phyloP scores from a whole-genome alignment of 1,140 invertebrate genomes.

The Argopecten irradians region DNA sequence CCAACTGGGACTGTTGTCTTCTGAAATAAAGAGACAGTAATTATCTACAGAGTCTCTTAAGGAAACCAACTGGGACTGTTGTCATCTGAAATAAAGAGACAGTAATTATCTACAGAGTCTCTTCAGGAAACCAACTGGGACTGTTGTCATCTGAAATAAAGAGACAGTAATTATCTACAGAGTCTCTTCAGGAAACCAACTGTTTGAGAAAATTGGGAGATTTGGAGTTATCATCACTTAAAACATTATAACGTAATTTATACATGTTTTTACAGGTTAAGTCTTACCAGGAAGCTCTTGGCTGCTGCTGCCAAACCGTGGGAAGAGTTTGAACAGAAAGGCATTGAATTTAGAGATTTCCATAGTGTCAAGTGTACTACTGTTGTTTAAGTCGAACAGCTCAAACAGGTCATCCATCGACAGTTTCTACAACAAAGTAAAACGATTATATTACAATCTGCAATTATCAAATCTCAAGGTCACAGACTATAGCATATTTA shows the following conservation, averaged over 20 bases:
- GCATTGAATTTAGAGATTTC: slow-evolving; percentile 71
- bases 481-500: not conserved
- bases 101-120: no score
- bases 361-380: slow-evolving; percentile 63
- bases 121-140: not conserved
- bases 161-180: not conserved
- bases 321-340: slow-evolving; percentile 66
- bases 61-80: no score
- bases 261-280: no score
- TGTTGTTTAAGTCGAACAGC: slow-evolving; percentile 67
- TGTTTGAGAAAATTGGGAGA: not conserved
- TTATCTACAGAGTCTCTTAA: not conserved
- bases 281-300: slow-evolving; percentile 63
- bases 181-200: not conserved
- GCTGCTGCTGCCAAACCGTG: slow-evolving; percentile 68
- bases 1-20: no score
- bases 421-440: slow-evolving; percentile 52
- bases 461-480: not conserved
- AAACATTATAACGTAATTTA: not conserved
- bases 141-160: not conserved
- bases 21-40: not conserved
- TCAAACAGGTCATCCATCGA: slow-evolving; percentile 58
- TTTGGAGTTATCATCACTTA: not conserved
- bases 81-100: not conserved
- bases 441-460: not conserved